A percentile compares a stretch with the other conserved stretches of the same genome.
Conservation (phyloP, 1,140 invertebrate genomes). For the Calliopsis andreniformis region DNA sequence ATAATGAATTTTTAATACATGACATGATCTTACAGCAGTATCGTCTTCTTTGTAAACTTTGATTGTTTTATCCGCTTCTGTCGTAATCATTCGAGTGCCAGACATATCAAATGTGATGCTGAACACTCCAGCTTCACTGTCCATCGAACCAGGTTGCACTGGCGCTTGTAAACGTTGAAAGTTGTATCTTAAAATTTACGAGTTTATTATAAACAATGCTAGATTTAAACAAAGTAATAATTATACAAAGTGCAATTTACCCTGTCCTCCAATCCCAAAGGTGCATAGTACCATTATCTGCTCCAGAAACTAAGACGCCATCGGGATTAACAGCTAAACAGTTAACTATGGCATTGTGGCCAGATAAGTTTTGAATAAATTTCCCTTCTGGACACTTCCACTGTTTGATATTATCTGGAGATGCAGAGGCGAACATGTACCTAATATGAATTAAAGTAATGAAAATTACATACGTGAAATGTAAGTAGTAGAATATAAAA, state of each 20-base stretch:
- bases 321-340: constrained; percentile 96
- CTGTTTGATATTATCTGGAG: constrained; percentile 99
- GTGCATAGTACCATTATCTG: constrained; percentile 99
- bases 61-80: constrained; percentile 99
- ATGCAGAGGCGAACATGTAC: constrained; percentile 98
- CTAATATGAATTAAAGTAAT: constrained; percentile 72
- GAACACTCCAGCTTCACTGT: constrained; percentile 98
- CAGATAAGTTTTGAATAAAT: constrained; percentile 98
- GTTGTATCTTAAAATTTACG: constrained; percentile 86
- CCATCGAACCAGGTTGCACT: constrained; percentile 99
- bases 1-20: constrained; percentile 1
- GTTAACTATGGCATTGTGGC: constrained; percentile 99
- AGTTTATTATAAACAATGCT: constrained; percentile 16
- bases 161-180: constrained; percentile 96
- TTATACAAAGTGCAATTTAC: constrained; percentile 66
- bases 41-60: constrained; percentile 99
- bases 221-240: not conserved
- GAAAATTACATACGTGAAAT: too few species aligned
- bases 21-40: constrained; percentile 85
- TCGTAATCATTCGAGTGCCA: constrained; percentile 95
- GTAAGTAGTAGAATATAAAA: constrained; percentile 18
- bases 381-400: constrained; percentile 99
- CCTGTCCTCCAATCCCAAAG: constrained; percentile 99
- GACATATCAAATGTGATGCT: constrained; percentile 97
- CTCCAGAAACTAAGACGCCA: constrained; percentile 98